Conservation (phyloP, 2,888 invertebrate genomes). For the Heteromyza rotundicornis region DNA sequence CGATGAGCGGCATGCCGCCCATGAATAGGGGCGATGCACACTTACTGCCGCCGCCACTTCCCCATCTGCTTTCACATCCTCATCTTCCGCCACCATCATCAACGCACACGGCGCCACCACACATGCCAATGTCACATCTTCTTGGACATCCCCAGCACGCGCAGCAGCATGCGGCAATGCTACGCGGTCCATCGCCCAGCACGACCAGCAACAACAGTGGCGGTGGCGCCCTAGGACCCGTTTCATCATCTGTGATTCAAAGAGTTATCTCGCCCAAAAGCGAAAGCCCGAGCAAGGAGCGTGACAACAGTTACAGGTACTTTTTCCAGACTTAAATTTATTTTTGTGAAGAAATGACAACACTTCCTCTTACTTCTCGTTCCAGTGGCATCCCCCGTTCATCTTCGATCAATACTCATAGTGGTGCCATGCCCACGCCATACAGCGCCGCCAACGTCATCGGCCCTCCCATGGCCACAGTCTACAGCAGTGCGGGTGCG, state of each 20-base stretch:
- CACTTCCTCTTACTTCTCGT: neutral
- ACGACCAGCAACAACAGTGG: slow-evolving; percentile 49
- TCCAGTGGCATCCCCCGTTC: slow-evolving; percentile 20
- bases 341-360: no score
- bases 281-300: slow-evolving; percentile 79
- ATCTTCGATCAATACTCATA: slow-evolving; percentile 24
- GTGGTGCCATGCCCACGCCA: slow-evolving; percentile 15
- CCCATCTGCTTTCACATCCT: slow-evolving; percentile 40
- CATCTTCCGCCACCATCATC: slow-evolving; percentile 33
- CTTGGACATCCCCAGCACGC: slow-evolving; percentile 38
- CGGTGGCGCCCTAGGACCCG: slow-evolving; percentile 39
- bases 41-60: slow-evolving; percentile 46
- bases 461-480: slow-evolving; percentile 22
- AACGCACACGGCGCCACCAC: no score
- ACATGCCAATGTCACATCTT: slow-evolving; percentile 34
- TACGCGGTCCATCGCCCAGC: slow-evolving; percentile 63
- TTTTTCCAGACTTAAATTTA: neutral
- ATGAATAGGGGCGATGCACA: slow-evolving; percentile 35
- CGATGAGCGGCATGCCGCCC: slow-evolving; percentile 29
- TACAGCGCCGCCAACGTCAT: slow-evolving; percentile 25
- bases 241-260: slow-evolving; percentile 63
- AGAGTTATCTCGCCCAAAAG: slow-evolving; percentile 78
- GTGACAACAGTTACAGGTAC: slow-evolving; percentile 87
- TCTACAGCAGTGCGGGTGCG: slow-evolving; percentile 19
- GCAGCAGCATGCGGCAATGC: slow-evolving; percentile 50